A percentile compares a stretch with the other conserved stretches of the same genome.
These are phyloP conservation scores for Limnothrissa miodon DNA, from an alignment of 2,113 vertebrate species.

Conservation along the genomic window DNA sequence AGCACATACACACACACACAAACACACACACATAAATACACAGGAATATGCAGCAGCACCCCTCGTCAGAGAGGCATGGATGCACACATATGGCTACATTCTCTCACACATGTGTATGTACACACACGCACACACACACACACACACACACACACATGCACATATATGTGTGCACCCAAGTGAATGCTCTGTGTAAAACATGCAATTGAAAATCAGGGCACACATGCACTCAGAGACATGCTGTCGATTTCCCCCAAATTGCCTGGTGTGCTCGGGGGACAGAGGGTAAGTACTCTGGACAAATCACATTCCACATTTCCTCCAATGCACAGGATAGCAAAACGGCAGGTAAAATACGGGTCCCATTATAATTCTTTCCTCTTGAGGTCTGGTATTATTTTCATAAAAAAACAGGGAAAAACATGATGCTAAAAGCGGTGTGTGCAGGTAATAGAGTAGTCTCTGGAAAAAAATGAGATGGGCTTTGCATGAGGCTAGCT, in stretches of 20 bases:
- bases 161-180: neutral
- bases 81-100: neutral
- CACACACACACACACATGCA: neutral
- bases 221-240: conserved; percentile 22
- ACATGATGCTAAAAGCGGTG: conserved; percentile 18
- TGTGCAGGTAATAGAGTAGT: conserved; percentile 11
- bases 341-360: conserved; percentile 12
- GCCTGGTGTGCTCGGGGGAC: conserved; percentile 20
- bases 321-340: conserved; percentile 23
- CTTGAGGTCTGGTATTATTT: conserved; percentile 28
- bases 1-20: neutral
- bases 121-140: neutral
- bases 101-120: neutral
- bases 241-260: conserved; percentile 31
- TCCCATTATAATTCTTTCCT: conserved; percentile 32
- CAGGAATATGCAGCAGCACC: neutral
- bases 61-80: neutral
- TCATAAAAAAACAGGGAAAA: neutral
- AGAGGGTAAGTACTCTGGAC: conserved; percentile 41
- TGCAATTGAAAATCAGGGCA: conserved; percentile 23
- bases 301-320: conserved; percentile 24
- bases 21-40: too few relatives aligned
- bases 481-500: conserved; percentile 12
- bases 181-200: conserved; percentile 14
- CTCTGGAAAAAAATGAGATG: conserved; percentile 25